Evolutionary conservation across 2,113 vertebrate genomes (phyloP).

Genomic region (Choloepus hoffmanni): DNA sequence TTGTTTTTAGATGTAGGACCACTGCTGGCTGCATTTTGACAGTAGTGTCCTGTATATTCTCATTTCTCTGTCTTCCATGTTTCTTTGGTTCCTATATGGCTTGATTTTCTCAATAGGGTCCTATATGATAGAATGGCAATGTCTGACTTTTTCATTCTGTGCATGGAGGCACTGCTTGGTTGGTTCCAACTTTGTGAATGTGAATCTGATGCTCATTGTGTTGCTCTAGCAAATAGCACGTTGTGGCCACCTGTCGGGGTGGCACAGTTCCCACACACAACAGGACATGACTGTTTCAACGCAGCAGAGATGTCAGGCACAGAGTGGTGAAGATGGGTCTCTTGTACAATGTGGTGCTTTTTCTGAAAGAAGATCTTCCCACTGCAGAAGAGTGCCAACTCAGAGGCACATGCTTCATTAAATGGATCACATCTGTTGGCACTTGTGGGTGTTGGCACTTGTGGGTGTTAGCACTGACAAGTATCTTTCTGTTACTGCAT

Average conservation of each 20-base stretch:
- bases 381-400: conserved; percentile 63
- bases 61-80: background rate
- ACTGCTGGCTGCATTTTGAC: background rate
- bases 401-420: conserved; percentile 82
- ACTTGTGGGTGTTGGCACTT: conserved; percentile 72
- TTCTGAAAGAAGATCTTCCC: conserved; percentile 84
- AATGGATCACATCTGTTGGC: conserved; percentile 83
- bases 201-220: conserved; percentile 65
- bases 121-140: background rate
- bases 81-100: background rate
- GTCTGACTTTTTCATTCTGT: background rate
- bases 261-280: conserved; percentile 84
- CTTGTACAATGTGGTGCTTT: conserved; percentile 65
- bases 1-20: conserved; percentile 33
- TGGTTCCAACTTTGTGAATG: conserved; percentile 54
- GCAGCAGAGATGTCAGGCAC: conserved; percentile 78
- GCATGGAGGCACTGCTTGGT: background rate
- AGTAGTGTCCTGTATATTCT: accelerated
- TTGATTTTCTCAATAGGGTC: background rate
- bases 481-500: conserved; percentile 54
- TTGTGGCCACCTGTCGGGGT: conserved; percentile 84
- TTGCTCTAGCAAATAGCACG: conserved; percentile 78
- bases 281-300: conserved; percentile 83
- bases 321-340: conserved; percentile 57
- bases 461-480: conserved; percentile 69